These are phyloP conservation scores for Mormyrus iriodes DNA, from an alignment of 2,113 vertebrate species.

Conservation along the genomic window DNA sequence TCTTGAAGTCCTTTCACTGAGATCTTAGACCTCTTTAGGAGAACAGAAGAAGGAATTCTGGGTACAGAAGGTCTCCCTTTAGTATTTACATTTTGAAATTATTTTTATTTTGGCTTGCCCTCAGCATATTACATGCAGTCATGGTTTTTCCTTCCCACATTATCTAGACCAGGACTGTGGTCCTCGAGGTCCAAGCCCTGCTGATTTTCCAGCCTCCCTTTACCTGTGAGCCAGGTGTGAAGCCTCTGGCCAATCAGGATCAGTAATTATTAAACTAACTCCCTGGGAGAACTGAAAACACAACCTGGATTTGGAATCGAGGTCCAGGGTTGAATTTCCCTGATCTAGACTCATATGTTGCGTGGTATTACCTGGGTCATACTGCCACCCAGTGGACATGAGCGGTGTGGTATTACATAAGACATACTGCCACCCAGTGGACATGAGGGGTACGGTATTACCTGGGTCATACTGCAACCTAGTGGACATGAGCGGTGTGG, in stretches of 20 bases:
- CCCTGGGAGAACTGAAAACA: too few relatives aligned
- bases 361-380: not conserved
- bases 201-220: too few relatives aligned
- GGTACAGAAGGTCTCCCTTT: too few relatives aligned
- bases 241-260: too few relatives aligned
- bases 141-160: not conserved
- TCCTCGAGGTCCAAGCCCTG: too few relatives aligned
- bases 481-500: not conserved
- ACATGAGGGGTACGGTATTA: not conserved
- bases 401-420: not conserved
- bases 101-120: not conserved
- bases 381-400: conserved; percentile 9
- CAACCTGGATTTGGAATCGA: too few relatives aligned
- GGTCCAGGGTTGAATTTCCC: too few relatives aligned
- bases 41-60: too few relatives aligned
- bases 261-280: too few relatives aligned
- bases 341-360: not conserved
- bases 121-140: not conserved
- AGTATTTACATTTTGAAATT: not conserved
- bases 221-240: too few relatives aligned
- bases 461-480: not conserved
- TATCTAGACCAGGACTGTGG: too few relatives aligned
- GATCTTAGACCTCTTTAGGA: too few relatives aligned
- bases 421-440: conserved; percentile 7
- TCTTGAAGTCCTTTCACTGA: not conserved